A percentile compares a stretch with the other conserved stretches of the same genome.
These are phyloP conservation scores for Etia nguti DNA, from an alignment of 2,113 vertebrate genomes.

Conservation along the genomic window DNA sequence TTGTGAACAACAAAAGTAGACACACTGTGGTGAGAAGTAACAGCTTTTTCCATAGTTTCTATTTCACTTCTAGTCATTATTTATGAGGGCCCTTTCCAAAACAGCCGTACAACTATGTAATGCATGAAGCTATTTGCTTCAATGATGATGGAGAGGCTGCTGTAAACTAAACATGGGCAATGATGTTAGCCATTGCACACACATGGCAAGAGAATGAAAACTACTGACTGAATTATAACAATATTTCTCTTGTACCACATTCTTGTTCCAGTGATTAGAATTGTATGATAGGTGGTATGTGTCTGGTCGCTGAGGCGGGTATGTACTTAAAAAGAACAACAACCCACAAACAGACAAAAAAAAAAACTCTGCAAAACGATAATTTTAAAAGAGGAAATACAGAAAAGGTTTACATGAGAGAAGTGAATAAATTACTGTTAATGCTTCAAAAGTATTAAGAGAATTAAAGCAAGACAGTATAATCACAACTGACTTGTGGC, in stretches of 20 bases:
- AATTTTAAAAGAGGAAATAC: not conserved
- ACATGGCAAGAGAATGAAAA: not conserved
- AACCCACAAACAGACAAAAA: not conserved
- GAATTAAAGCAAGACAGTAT: not conserved
- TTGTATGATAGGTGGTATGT: not conserved
- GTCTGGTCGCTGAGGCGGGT: not conserved
- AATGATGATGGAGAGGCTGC: slow-evolving; percentile 44
- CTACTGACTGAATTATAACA: not conserved
- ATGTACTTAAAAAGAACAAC: not conserved
- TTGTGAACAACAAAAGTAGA: slow-evolving; percentile 30
- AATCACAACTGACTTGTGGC: not conserved
- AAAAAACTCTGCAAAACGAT: not conserved
- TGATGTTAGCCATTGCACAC: slow-evolving; percentile 6
- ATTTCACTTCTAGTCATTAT: slow-evolving; percentile 53
- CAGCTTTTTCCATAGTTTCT: slow-evolving; percentile 50
- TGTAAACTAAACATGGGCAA: slow-evolving; percentile 22
- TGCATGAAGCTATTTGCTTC: slow-evolving; percentile 43
- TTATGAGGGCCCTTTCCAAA: slow-evolving; percentile 49
- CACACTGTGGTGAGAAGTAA: slow-evolving; percentile 32
- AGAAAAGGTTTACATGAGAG: not conserved
- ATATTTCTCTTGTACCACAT: not conserved
- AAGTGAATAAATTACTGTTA: not conserved
- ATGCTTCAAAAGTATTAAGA: not conserved
- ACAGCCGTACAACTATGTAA: slow-evolving; percentile 28
- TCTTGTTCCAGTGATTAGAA: not conserved